These are phyloP conservation scores for Polyploca ridens DNA, from an alignment of 2,888 invertebrate genomes.

Conservation along the genomic window DNA sequence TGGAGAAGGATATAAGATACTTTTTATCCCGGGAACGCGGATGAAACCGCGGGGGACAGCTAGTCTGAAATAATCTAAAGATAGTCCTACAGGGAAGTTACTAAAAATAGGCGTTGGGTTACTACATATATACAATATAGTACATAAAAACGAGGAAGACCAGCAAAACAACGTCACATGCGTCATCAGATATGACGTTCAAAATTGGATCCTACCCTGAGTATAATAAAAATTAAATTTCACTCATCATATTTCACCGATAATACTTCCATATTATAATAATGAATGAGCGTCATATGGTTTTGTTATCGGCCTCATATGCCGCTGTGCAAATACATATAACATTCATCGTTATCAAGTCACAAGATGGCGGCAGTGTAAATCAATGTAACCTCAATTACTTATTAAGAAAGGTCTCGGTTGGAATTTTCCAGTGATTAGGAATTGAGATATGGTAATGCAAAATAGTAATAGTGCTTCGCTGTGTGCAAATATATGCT, in stretches of 20 bases:
- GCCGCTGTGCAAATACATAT: constrained; percentile 65
- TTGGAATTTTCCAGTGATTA: constrained; percentile 74
- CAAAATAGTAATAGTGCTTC: constrained; percentile 14
- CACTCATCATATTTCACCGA: neutral
- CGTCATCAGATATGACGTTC: neutral
- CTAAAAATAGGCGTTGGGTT: too few species aligned
- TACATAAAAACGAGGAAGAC: too few species aligned
- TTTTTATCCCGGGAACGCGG: too few species aligned
- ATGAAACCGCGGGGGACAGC: too few species aligned
- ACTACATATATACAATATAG: too few species aligned
- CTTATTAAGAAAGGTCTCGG: constrained; percentile 75
- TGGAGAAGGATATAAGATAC: too few species aligned
- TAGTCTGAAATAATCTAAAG: too few species aligned
- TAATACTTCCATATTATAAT: constrained; percentile 27
- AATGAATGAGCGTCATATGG: constrained; percentile 58
- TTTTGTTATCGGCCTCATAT: constrained; percentile 54
- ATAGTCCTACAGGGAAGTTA: too few species aligned
- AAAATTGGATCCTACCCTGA: neutral
- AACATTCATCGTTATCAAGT: constrained; percentile 64
- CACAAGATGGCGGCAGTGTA: constrained; percentile 71
- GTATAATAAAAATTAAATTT: neutral
- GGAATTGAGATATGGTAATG: constrained; percentile 29
- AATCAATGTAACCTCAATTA: constrained; percentile 82
- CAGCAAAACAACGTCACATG: too few species aligned
- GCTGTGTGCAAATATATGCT: neutral